Base-by-base conservation (phyloP, 2,797 vertebrate species). In the Xenentodon cancila region DNA sequence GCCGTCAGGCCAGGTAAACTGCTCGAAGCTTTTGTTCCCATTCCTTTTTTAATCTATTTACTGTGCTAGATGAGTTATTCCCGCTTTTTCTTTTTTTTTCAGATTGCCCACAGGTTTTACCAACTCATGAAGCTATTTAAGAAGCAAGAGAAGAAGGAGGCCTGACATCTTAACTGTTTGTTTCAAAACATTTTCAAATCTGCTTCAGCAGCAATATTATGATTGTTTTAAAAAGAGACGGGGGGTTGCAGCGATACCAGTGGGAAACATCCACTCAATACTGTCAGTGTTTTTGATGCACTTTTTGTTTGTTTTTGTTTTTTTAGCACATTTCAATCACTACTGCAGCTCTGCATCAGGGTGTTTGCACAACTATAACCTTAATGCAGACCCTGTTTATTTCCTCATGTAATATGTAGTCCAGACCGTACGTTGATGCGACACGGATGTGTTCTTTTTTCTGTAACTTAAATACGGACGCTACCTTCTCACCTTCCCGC, bases 111-210 rank as follows among this genome's bases (percentile, higher is more conserved):
- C 82, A 94, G 97, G 73, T 97, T 98, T 81, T 84, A 94, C 77
- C 96, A 98, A 65, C 92, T 99, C 72, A 93, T 97, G 94, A 98
- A 97, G 88, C 92, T 99, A 49, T 98, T 97, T 88, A 97, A 97
- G 93, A 98, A 96, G 90, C 95, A 94, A 69, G 97, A 91, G 77
- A 91, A 92, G 92, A 91, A 94, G 94, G 93, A 93, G 30, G 42
- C 56, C 7, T 90, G 82, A 86, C 22, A 0, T 0, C 15, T 19
- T 18, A 9, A 32, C 32, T 13, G 34, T 3, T 25, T 5, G 25
- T 37, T 1, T 37, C 34, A 12, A 13, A 37, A 37, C 34, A 12
- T 13, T 37, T 11, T 37, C 34, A 37, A 2, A 13, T 11, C 1
- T 37, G 9, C 11, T 12, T 9, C 34, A 37, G 34, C 34, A 37